Evolutionary conservation across 1,140 invertebrate genomes (phyloP).

Genomic region (Pomacea maculata): DNA sequence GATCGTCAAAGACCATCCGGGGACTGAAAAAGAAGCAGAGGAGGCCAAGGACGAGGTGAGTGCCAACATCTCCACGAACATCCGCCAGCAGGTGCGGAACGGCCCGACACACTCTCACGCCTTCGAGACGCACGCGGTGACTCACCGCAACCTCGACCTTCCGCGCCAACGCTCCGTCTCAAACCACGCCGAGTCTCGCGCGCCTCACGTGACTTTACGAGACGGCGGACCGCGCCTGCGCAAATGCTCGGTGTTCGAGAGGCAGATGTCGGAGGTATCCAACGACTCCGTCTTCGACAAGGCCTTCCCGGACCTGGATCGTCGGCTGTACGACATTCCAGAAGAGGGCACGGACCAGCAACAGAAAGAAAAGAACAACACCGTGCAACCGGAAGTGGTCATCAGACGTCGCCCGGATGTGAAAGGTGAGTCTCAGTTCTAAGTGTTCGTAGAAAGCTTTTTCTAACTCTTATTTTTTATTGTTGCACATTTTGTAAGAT

Average conservation of each 20-base stretch:
- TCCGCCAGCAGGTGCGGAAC: too few relatives aligned
- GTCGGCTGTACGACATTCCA: conserved; percentile 9
- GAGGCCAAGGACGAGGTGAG: too few relatives aligned
- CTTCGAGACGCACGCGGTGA: too few relatives aligned
- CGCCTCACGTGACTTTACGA: too few relatives aligned
- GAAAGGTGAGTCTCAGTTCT: background rate
- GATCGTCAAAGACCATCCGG: too few relatives aligned
- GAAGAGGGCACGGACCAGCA: background rate
- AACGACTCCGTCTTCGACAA: background rate
- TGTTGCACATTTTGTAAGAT: background rate
- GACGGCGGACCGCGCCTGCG: too few relatives aligned
- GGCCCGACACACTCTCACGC: too few relatives aligned
- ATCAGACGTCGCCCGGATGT: background rate
- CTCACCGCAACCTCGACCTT: too few relatives aligned
- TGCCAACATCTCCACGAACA: too few relatives aligned
- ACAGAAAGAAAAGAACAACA: background rate
- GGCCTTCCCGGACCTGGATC: background rate
- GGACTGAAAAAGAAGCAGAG: too few relatives aligned
- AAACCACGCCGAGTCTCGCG: background rate
- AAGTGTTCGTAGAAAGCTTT: too few relatives aligned
- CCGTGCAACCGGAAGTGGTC: background rate
- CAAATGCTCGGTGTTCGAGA: conserved; percentile 8
- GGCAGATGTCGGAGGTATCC: conserved; percentile 7
- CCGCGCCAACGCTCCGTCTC: background rate
- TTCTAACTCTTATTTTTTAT: too few relatives aligned